phyloP scores from a whole-genome alignment of 1,140 invertebrate genomes.

The Lordiphosa collinella region DNA sequence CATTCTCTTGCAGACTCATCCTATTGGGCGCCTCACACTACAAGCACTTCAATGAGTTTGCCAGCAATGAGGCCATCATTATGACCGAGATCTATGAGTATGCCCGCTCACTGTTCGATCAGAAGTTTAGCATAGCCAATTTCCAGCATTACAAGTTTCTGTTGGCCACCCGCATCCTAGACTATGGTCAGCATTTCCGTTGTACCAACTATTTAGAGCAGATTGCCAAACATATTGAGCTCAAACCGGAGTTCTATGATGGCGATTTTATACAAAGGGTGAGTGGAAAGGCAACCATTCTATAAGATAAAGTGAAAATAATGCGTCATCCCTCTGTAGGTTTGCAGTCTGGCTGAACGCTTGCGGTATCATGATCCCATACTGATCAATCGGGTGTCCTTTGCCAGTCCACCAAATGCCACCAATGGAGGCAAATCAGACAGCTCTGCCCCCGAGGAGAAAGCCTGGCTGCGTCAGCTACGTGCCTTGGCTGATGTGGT shows the following conservation, averaged over 20 bases:
- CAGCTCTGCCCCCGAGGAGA: constrained; percentile 69
- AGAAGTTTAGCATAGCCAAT: constrained; percentile 86
- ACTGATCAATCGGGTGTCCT: constrained; percentile 67
- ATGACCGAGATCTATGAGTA: constrained; percentile 98
- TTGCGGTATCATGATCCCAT: constrained; percentile 90
- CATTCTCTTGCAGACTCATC: constrained; percentile 83
- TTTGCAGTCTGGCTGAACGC: constrained; percentile 76
- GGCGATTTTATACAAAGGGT: constrained; percentile 84
- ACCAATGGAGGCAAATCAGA: constrained; percentile 52
- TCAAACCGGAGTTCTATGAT: constrained; percentile 82
- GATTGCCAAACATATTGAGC: constrained; percentile 85
- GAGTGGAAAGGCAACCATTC: too few species aligned
- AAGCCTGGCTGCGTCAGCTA: constrained; percentile 81
- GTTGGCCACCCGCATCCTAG: constrained; percentile 87
- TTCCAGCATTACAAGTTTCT: constrained; percentile 89
- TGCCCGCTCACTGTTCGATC: constrained; percentile 89
- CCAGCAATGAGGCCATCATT: constrained; percentile 91
- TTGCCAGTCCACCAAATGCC: constrained; percentile 60
- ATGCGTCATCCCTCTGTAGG: constrained; percentile 14
- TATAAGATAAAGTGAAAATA: too few species aligned
- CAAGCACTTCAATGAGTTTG: constrained; percentile 85
- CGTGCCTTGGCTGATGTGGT: constrained; percentile 74
- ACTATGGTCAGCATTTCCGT: constrained; percentile 89
- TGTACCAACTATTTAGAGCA: constrained; percentile 89
- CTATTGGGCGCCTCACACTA: constrained; percentile 88